Conservation (phyloP, 2,888 invertebrate genomes). For the Acheta domesticus region DNA sequence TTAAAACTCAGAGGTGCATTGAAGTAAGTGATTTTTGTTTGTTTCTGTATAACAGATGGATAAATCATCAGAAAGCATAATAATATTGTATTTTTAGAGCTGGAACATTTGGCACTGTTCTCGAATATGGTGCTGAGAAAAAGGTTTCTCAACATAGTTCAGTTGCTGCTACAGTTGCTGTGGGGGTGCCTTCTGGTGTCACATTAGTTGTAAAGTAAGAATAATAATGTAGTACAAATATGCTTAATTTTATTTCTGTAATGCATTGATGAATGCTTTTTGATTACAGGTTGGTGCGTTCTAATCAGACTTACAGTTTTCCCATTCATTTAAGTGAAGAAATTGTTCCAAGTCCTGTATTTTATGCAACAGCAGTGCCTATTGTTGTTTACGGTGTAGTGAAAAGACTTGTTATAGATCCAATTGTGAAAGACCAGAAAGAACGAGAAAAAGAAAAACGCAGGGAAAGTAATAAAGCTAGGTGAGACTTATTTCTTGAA, state of each 20-base stretch:
- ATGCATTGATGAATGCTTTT: not conserved
- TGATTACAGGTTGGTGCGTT: slow-evolving; percentile 68
- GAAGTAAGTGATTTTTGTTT: slow-evolving; percentile 61
- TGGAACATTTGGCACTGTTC: slow-evolving; percentile 80
- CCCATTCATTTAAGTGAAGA: slow-evolving; percentile 90
- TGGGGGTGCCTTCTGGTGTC: slow-evolving; percentile 86
- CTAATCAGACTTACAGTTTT: slow-evolving; percentile 82
- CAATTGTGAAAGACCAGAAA: slow-evolving; percentile 72
- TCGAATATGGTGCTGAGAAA: slow-evolving; percentile 91
- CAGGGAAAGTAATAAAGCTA: slow-evolving; percentile 73
- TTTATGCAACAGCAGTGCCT: slow-evolving; percentile 91
- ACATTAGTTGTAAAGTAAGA: slow-evolving; percentile 79
- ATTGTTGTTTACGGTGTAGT: slow-evolving; percentile 74
- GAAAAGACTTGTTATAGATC: slow-evolving; percentile 82
- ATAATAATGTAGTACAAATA: not conserved
- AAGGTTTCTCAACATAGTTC: slow-evolving; percentile 87
- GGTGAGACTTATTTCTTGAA: slow-evolving; percentile 45
- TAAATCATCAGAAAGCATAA: slow-evolving; percentile 23
- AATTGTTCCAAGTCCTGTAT: slow-evolving; percentile 81
- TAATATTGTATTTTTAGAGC: slow-evolving; percentile 53
- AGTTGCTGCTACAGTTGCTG: slow-evolving; percentile 76
- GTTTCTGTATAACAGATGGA: slow-evolving; percentile 20
- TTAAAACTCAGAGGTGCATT: slow-evolving; percentile 71
- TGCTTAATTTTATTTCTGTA: no score
- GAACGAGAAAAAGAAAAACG: slow-evolving; percentile 77